phyloP scores from a whole-genome alignment of 2,888 invertebrate species.

The Trissoscelio sp. region DNA sequence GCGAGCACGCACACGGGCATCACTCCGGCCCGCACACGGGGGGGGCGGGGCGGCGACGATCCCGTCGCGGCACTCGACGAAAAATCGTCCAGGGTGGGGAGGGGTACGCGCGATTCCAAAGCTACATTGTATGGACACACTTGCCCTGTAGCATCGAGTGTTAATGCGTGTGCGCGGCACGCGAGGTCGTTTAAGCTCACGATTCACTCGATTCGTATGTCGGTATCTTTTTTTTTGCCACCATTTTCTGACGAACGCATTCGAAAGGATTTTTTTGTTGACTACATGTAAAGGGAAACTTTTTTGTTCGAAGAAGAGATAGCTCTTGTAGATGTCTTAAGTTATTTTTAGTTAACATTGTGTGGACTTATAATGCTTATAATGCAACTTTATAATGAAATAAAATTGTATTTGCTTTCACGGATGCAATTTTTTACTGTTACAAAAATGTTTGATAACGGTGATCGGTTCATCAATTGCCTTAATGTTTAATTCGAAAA shows the following conservation, averaged over 20 bases:
- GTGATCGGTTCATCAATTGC: slow-evolving; percentile 31
- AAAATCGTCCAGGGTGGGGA: no score
- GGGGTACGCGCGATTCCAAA: slow-evolving; percentile 47
- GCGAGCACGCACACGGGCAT: slow-evolving; percentile 68
- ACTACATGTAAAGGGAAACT: no score
- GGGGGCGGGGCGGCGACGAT: slow-evolving; percentile 14
- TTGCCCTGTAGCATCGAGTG: slow-evolving; percentile 53
- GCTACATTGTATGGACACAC: slow-evolving; percentile 54
- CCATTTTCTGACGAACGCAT: no score
- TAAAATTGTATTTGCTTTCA: no score
- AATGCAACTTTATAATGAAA: no score
- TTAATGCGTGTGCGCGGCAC: slow-evolving; percentile 68
- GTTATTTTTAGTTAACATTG: no score
- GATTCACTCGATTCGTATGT: slow-evolving; percentile 30
- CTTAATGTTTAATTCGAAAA: slow-evolving; percentile 40
- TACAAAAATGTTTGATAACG: no score
- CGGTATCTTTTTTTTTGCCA: neutral
- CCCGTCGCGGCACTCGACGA: slow-evolving; percentile 55
- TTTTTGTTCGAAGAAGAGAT: no score
- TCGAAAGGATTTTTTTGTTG: no score
- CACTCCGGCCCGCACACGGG: slow-evolving; percentile 58
- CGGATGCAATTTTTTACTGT: no score
- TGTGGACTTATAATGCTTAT: no score
- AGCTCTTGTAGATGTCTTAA: no score
- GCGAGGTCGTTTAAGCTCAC: slow-evolving; percentile 53